Percentiles rank a stretch among this genome's conserved stretches.
Conservation (phyloP, 2,888 invertebrate species). For the Ditylenchus weischeri region DNA sequence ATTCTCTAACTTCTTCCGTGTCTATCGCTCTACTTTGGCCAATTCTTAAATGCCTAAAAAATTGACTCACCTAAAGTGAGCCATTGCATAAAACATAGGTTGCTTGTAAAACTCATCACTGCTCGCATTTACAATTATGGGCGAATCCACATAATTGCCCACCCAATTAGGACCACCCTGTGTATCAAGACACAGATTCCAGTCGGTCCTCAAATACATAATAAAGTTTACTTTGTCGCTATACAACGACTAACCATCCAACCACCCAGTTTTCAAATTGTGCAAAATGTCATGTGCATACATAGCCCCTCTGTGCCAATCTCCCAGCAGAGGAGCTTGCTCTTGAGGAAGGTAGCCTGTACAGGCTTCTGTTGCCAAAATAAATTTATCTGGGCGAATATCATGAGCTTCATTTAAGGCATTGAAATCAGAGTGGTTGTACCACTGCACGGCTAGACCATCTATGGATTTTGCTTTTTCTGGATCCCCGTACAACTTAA, state of each 20-base stretch:
- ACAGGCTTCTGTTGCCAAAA: conserved; percentile 72
- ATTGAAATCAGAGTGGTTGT: conserved; percentile 61
- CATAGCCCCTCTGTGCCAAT: conserved; percentile 69
- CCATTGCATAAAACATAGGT: conserved; percentile 80
- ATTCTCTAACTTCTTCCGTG: no score
- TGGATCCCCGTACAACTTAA: conserved; percentile 18
- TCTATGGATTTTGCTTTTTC: conserved; percentile 63
- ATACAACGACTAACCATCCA: not conserved
- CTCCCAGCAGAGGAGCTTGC: conserved; percentile 65
- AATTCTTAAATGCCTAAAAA: no score
- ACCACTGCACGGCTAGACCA: conserved; percentile 81
- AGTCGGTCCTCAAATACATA: conserved; percentile 5
- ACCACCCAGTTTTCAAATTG: conserved; percentile 8
- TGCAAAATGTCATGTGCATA: conserved; percentile 9
- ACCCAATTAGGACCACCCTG: conserved; percentile 73
- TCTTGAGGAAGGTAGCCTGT: no score
- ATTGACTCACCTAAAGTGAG: conserved; percentile 66
- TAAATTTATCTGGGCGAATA: conserved; percentile 69
- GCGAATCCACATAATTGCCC: conserved; percentile 77
- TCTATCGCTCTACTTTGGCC: no score
- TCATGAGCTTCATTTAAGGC: conserved; percentile 65
- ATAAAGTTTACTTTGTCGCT: no score
- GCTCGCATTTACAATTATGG: conserved; percentile 69
- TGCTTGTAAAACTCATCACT: conserved; percentile 79
- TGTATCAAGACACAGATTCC: not conserved